These are phyloP conservation scores for Galleria mellonella DNA, from an alignment of 1,140 invertebrate genomes.

Conservation along the genomic window DNA sequence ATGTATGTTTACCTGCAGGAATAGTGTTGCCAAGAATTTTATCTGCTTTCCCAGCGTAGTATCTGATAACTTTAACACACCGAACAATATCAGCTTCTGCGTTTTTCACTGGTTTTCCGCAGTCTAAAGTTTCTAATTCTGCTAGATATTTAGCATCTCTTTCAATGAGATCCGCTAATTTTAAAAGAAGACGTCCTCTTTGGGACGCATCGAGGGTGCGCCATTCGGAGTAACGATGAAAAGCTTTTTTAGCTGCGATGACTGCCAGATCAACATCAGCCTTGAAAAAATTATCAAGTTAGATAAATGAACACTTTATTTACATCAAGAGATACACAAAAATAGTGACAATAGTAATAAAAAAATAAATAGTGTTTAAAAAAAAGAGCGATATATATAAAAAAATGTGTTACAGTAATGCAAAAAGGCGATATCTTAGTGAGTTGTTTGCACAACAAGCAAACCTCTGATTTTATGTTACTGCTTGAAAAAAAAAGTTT, in stretches of 20 bases:
- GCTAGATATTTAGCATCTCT: slow-evolving; percentile 81
- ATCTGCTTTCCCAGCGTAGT: slow-evolving; percentile 86
- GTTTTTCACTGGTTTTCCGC: slow-evolving; percentile 81
- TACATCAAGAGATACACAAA: too few species aligned
- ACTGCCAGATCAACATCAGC: slow-evolving; percentile 89
- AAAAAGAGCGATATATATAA: too few species aligned
- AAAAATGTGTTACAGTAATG: too few species aligned
- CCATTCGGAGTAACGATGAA: slow-evolving; percentile 83
- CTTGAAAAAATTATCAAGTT: too few species aligned
- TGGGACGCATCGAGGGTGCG: slow-evolving; percentile 81
- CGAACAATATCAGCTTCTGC: slow-evolving; percentile 76
- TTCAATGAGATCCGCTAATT: slow-evolving; percentile 83
- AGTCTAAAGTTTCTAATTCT: slow-evolving; percentile 81
- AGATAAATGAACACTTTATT: too few species aligned
- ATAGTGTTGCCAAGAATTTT: slow-evolving; percentile 81
- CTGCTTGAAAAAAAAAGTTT: too few species aligned
- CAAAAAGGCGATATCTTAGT: too few species aligned
- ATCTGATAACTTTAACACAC: slow-evolving; percentile 76
- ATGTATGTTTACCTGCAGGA: too few species aligned
- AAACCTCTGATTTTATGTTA: too few species aligned
- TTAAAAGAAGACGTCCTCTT: slow-evolving; percentile 71
- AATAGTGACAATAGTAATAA: too few species aligned
- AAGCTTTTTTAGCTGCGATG: slow-evolving; percentile 84
- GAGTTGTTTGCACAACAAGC: too few species aligned
- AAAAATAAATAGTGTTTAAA: too few species aligned